phyloP scores from a whole-genome alignment of 2,113 vertebrate species.

The Hiodon alosoides region DNA sequence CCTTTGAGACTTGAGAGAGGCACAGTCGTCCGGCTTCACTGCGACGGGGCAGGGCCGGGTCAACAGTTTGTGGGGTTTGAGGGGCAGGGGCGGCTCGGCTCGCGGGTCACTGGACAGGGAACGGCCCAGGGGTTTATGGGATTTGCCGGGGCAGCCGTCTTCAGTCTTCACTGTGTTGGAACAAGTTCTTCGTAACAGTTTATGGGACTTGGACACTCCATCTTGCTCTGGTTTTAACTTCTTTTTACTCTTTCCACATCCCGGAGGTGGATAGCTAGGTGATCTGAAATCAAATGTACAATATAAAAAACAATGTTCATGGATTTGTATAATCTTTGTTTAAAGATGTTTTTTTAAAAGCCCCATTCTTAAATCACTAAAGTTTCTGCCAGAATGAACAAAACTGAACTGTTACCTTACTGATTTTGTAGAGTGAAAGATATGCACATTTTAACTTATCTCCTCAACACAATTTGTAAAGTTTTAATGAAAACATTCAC shows the following conservation, averaged over 20 bases:
- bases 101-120: slow-evolving; percentile 72
- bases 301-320: background rate
- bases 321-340: background rate
- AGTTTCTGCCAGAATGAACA: background rate
- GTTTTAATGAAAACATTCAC: too few species aligned
- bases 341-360: background rate
- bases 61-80: slow-evolving; percentile 75
- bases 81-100: slow-evolving; percentile 63
- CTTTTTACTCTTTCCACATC: slow-evolving; percentile 80
- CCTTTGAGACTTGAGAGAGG: slow-evolving; percentile 68
- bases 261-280: slow-evolving; percentile 84
- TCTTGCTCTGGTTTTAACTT: slow-evolving; percentile 81
- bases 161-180: slow-evolving; percentile 71
- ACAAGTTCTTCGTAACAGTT: slow-evolving; percentile 74
- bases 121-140: slow-evolving; percentile 73
- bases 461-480: too few species aligned
- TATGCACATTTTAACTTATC: too few species aligned
- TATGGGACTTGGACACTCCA: slow-evolving; percentile 79
- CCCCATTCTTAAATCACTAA: too few species aligned
- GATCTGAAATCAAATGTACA: slow-evolving; percentile 57
- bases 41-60: slow-evolving; percentile 63
- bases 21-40: slow-evolving; percentile 68
- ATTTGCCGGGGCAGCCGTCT: slow-evolving; percentile 67
- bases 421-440: too few species aligned
- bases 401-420: background rate